phyloP scores from a whole-genome alignment of 2,888 invertebrate species.

The Melanostoma mellinum region DNA sequence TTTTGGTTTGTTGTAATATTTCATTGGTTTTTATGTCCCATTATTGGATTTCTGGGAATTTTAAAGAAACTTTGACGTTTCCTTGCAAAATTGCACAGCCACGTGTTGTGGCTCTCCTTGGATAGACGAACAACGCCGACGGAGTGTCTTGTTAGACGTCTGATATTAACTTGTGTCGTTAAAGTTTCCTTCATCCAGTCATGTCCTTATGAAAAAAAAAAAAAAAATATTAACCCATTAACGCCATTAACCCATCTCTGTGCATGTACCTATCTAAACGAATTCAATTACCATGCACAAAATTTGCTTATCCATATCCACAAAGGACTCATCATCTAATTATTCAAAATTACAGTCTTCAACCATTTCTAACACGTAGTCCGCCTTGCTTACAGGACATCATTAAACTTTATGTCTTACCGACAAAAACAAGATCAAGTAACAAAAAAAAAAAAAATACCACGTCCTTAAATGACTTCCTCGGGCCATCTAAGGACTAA shows the following conservation, averaged over 20 bases:
- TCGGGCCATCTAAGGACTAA: slow-evolving; percentile 69
- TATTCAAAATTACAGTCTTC: slow-evolving; percentile 69
- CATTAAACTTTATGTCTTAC: slow-evolving; percentile 60
- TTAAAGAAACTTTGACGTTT: neutral
- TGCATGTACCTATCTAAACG: slow-evolving; percentile 2
- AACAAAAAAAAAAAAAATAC: slow-evolving; percentile 28
- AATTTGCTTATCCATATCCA: slow-evolving; percentile 56
- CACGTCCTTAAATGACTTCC: slow-evolving; percentile 60
- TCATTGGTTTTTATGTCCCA: slow-evolving; percentile 15
- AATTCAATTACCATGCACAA: slow-evolving; percentile 64
- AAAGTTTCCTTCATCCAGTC: slow-evolving; percentile 1
- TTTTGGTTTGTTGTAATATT: slow-evolving; percentile 4
- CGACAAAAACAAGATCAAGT: slow-evolving; percentile 10
- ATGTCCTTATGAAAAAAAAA: slow-evolving; percentile 13
- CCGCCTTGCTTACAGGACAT: slow-evolving; percentile 51
- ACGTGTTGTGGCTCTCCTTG: slow-evolving; percentile 29
- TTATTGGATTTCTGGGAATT: slow-evolving; percentile 48
- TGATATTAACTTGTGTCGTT: neutral
- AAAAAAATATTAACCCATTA: slow-evolving; percentile 59
- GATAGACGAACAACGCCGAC: slow-evolving; percentile 3
- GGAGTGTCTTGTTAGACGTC: neutral
- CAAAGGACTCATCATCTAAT: slow-evolving; percentile 69
- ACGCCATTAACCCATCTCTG: slow-evolving; percentile 43
- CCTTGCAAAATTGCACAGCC: slow-evolving; percentile 30
- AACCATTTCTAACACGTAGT: slow-evolving; percentile 20